phyloP scores from a whole-genome alignment of 2,888 invertebrate species.

The Pseudococcus longispinus region DNA sequence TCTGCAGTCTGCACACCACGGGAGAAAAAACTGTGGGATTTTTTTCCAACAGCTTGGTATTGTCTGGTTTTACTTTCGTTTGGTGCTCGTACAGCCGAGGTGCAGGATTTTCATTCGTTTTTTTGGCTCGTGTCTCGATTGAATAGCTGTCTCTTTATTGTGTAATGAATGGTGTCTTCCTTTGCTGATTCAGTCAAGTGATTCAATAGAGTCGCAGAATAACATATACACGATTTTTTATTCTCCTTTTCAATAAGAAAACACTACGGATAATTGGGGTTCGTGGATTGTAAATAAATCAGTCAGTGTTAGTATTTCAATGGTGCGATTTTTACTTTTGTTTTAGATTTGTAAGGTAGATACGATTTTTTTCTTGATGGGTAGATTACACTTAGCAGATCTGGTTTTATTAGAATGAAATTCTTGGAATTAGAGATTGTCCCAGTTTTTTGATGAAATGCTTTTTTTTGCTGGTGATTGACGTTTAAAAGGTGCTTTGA shows the following conservation, averaged over 20 bases:
- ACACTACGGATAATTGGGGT: background rate
- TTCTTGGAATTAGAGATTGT: background rate
- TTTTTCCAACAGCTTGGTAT: too few species aligned
- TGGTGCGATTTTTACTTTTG: background rate
- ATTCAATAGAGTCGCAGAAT: conserved; percentile 13
- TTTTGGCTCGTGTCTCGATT: background rate
- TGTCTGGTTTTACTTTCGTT: background rate
- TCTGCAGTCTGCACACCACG: background rate
- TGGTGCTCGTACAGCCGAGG: background rate
- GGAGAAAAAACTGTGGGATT: background rate
- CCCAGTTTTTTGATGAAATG: background rate
- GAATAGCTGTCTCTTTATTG: background rate
- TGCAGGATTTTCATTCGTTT: background rate
- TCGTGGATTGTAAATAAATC: background rate
- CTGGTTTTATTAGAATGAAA: background rate
- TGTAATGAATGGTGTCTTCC: background rate
- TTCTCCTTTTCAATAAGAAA: background rate
- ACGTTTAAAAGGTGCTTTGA: background rate
- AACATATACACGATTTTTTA: background rate
- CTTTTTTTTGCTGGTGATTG: background rate
- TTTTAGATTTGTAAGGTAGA: background rate
- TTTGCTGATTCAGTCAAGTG: background rate
- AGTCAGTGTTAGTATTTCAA: background rate
- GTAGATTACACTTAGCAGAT: background rate
- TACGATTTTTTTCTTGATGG: background rate